These are phyloP conservation scores for Macquaria ambigua DNA, from an alignment of 2,113 vertebrate genomes.

Conservation along the genomic window DNA sequence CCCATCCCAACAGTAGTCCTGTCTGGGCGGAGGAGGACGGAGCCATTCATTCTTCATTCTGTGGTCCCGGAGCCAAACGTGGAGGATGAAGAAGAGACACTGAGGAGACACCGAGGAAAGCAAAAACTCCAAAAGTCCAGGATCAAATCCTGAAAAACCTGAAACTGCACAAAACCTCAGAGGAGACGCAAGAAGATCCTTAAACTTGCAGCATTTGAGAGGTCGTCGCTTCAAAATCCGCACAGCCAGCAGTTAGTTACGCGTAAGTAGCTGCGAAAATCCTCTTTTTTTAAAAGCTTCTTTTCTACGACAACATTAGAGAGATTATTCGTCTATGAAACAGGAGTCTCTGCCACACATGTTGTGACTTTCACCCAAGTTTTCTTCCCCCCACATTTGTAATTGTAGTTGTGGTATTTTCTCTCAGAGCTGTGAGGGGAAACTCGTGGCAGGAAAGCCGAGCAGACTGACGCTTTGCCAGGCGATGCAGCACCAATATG, in stretches of 20 bases:
- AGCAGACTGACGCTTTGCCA: slow-evolving; percentile 55
- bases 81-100: slow-evolving; percentile 63
- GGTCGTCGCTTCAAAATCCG: slow-evolving; percentile 12
- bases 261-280: slow-evolving; percentile 63
- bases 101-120: slow-evolving; percentile 44
- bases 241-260: slow-evolving; percentile 12
- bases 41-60: slow-evolving; percentile 74
- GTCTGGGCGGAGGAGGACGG: slow-evolving; percentile 28
- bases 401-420: neutral
- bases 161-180: neutral
- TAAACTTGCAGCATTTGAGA: slow-evolving; percentile 14
- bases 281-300: neutral
- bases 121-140: neutral
- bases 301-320: neutral
- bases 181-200: neutral
- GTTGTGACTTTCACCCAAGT: neutral
- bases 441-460: slow-evolving; percentile 73
- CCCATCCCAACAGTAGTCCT: slow-evolving; percentile 52
- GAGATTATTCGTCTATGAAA: neutral
- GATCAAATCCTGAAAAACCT: neutral
- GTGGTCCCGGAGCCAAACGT: slow-evolving; percentile 67
- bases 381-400: neutral
- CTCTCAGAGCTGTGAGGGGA: slow-evolving; percentile 24
- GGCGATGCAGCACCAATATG: neutral
- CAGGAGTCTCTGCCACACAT: neutral